Evolutionary conservation across 2,888 invertebrate genomes (phyloP), one percentile per base, ranked within the genome.

Genomic region (Brassicogethes aeneus): DNA sequence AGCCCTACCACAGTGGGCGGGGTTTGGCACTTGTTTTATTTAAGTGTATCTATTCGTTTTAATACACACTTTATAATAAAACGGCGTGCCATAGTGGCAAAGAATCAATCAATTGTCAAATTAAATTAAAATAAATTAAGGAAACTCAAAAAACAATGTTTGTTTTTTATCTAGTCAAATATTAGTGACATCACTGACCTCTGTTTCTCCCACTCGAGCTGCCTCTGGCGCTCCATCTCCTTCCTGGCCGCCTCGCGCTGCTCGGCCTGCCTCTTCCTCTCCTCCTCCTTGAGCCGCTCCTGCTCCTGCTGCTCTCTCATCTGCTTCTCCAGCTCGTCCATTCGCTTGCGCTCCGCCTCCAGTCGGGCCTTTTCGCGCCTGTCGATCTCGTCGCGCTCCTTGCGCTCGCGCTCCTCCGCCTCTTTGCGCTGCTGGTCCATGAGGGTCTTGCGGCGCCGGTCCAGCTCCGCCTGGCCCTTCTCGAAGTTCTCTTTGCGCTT

Each of bases 401-500:
- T 93, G 2, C 92, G 74, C 59, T 97, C 94, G 16, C 94, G 77
- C 62, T 95, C 95, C 53, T 96, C 95, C 59, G 77, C 79, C 60
- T 97, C 95, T 57, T 90, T 89, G 45, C 87, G 77, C 63, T 92
- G 91, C 45, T 85, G 83, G 58, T 95, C 94, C 39, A 89, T 76
- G n/a, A 97, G 70, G 35, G 91, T 77, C 55, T 89, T 87, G 16
- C 97, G 74, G 33, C 97, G 71, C 17, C 93, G 71, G 62, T 99
- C 97, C 42, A 99, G 68, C 68, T 97, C 97, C 0, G 95, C 96
- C 65, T 99, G 96, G 0, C 99, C 99, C 51, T 95, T 87, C 50
- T 95, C 96, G 70, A 92, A 93, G 70, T 99, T 99, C 70, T 97
- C 95, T 61, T 92, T 84, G 2, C 99, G 75, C 59, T 92, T 89